Evolutionary conservation across 2,113 vertebrate species (phyloP).

Genomic region (Dromas ardeola): DNA sequence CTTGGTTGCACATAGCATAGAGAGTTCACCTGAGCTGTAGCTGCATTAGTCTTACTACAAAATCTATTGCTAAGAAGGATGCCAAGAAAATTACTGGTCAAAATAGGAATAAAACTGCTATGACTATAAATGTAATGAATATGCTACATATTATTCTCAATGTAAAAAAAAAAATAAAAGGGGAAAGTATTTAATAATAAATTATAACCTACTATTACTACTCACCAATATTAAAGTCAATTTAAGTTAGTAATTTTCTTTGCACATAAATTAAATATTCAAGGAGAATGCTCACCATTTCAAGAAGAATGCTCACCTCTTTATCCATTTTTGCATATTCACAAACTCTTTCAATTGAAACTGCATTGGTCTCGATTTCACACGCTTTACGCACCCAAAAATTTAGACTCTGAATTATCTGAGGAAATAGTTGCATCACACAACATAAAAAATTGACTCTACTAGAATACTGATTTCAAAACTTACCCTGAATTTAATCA

Average conservation of each 20-base stretch:
- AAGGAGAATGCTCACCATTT: neutral
- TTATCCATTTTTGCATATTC: constrained; percentile 69
- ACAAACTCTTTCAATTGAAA: constrained; percentile 69
- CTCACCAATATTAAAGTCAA: neutral
- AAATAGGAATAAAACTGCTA: neutral
- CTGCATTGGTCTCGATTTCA: constrained; percentile 71
- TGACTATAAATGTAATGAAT: neutral
- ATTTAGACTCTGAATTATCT: constrained; percentile 73
- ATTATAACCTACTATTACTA: neutral
- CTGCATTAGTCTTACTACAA: neutral
- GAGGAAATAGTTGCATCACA: neutral
- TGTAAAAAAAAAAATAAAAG: neutral
- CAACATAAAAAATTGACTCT: neutral
- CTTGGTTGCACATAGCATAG: neutral
- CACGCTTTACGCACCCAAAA: constrained; percentile 65
- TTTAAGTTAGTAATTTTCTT: neutral
- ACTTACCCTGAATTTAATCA: neutral
- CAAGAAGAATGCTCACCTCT: constrained; percentile 52
- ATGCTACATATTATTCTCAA: neutral
- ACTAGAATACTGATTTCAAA: neutral
- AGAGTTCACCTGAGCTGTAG: neutral
- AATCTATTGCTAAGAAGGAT: neutral
- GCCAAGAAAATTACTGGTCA: neutral
- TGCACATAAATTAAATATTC: neutral
- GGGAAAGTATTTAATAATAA: neutral